phyloP scores from a whole-genome alignment of 2,797 vertebrate species.

The Semotilus atromaculatus region DNA sequence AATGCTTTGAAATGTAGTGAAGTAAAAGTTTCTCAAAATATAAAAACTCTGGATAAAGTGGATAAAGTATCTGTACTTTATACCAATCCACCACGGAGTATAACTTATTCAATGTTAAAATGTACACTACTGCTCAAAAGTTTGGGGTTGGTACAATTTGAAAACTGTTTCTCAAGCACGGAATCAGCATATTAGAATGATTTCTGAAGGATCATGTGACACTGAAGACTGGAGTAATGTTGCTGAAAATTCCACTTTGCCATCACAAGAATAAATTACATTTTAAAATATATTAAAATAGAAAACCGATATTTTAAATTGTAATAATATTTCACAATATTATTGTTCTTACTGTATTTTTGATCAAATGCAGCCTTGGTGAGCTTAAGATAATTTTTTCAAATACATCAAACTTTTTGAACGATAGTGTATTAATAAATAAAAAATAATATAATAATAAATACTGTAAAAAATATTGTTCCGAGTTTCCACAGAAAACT shows the following conservation, averaged over 20 bases:
- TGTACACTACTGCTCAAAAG: too few species aligned
- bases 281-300: too few species aligned
- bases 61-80: too few species aligned
- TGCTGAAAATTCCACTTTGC: neutral
- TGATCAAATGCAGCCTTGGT: neutral
- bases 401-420: neutral
- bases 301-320: neutral
- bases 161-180: neutral
- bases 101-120: too few species aligned
- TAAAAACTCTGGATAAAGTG: too few species aligned
- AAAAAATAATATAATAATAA: neutral
- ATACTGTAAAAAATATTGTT: too few species aligned
- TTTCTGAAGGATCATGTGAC: neutral
- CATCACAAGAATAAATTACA: neutral
- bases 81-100: too few species aligned
- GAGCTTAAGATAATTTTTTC: neutral
- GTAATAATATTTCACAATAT: neutral
- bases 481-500: neutral
- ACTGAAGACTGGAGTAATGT: neutral
- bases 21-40: too few species aligned
- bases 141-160: too few species aligned
- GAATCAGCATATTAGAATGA: neutral
- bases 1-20: too few species aligned
- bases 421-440: neutral
- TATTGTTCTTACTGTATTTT: neutral